A percentile compares a stretch with the other conserved stretches of the same genome.
Conservation (phyloP, 2,113 vertebrate species). For the Etia nguti region DNA sequence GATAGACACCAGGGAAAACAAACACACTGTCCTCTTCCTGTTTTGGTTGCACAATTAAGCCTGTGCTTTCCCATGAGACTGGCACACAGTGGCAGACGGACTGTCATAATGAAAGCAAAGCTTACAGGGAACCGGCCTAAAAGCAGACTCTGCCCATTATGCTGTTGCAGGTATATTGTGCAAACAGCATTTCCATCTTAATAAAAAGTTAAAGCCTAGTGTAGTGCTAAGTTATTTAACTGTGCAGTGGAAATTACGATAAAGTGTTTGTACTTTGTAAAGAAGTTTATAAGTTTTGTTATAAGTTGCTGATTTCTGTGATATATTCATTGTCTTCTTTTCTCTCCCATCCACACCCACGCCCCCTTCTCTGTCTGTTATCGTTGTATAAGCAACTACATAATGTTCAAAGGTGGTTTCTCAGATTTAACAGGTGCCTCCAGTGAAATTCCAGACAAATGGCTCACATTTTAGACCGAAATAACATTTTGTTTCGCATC, state of each 20-base stretch:
- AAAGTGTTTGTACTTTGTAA: neutral
- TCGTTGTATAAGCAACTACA: neutral
- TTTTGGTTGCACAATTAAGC: neutral
- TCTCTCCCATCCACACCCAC: rapidly evolving
- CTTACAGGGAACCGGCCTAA: neutral
- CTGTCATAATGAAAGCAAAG: neutral
- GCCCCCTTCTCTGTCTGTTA: neutral
- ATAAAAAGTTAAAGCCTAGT: neutral
- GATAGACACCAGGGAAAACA: neutral
- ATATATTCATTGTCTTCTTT: neutral
- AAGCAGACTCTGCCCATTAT: neutral
- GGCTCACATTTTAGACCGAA: neutral
- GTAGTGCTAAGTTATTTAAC: neutral
- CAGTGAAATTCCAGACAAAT: neutral
- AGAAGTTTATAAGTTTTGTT: neutral
- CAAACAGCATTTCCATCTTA: neutral
- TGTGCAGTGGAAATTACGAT: neutral
- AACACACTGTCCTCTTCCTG: neutral
- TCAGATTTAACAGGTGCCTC: neutral
- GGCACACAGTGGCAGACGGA: neutral
- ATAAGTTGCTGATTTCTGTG: neutral
- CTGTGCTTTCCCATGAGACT: neutral
- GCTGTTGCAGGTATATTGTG: rapidly evolving
- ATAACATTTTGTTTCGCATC: neutral
- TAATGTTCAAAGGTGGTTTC: neutral